phyloP scores from a whole-genome alignment of 2,888 invertebrate genomes.

The Lissonota sp. region DNA sequence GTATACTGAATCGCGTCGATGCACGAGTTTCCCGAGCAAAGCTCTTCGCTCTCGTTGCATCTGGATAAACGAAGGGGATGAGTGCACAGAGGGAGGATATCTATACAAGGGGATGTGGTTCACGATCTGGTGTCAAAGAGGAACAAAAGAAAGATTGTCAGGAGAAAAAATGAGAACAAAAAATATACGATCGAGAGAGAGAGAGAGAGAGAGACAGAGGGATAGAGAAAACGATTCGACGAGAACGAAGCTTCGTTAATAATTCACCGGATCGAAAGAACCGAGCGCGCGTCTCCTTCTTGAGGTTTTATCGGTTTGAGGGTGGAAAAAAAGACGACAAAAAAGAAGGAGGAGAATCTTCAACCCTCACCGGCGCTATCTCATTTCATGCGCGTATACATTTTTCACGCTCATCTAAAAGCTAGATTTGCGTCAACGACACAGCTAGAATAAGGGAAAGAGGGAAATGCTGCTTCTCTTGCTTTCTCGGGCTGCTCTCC shows the following conservation, averaged over 20 bases:
- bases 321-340: conserved; percentile 9
- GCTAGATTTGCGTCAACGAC: conserved; percentile 26
- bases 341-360: conserved; percentile 39
- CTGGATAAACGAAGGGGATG: conserved; percentile 8
- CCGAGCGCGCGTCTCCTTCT: conserved; percentile 54
- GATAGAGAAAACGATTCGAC: conserved; percentile 38
- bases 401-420: conserved; percentile 35
- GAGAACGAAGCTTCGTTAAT: conserved; percentile 65
- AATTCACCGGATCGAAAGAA: conserved; percentile 67
- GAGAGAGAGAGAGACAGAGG: not conserved
- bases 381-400: conserved; percentile 36
- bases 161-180: conserved; percentile 35
- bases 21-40: conserved; percentile 8
- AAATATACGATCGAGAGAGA: not conserved
- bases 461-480: conserved; percentile 37
- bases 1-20: not conserved
- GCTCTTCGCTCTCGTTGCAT: conserved; percentile 5
- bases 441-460: not conserved
- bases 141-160: conserved; percentile 18
- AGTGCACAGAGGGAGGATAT: not conserved
- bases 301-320: conserved; percentile 64
- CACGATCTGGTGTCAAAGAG: not conserved
- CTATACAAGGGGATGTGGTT: not conserved
- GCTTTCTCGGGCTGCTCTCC: conserved; percentile 8
- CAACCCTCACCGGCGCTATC: conserved; percentile 32